Percentiles rank a stretch among this genome's conserved stretches.
These are phyloP conservation scores for Nymphalis urticae DNA, from an alignment of 2,888 invertebrate genomes.

Conservation along the genomic window DNA sequence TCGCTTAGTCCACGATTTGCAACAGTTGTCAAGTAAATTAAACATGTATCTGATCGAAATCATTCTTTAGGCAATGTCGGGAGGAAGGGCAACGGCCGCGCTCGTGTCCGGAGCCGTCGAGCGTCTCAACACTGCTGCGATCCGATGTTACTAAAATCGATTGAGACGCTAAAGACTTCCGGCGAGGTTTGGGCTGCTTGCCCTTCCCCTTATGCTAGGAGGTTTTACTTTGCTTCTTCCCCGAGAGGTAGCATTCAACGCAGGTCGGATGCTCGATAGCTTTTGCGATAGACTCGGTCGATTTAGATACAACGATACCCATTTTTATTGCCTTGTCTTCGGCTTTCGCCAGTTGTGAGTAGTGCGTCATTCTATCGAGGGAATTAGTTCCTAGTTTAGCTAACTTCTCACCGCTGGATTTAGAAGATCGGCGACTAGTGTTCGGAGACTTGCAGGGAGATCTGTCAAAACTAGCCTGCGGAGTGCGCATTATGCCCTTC, in stretches of 20 bases:
- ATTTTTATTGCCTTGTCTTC: constrained; percentile 78
- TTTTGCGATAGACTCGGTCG: constrained; percentile 78
- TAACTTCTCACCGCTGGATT: constrained; percentile 69
- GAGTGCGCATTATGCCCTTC: constrained; percentile 78
- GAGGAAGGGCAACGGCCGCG: constrained; percentile 64
- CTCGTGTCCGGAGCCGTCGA: constrained; percentile 61
- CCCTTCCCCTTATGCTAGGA: constrained; percentile 86
- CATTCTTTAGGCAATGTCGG: constrained; percentile 56
- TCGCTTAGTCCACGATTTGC: background rate
- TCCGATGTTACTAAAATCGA: constrained; percentile 69
- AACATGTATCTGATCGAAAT: constrained; percentile 83
- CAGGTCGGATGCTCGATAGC: constrained; percentile 86
- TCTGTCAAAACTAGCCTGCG: constrained; percentile 76
- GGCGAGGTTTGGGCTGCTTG: constrained; percentile 81
- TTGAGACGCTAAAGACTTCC: constrained; percentile 64
- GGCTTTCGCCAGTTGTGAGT: constrained; percentile 75
- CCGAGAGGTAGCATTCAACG: constrained; percentile 87
- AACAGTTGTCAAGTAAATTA: constrained; percentile 51
- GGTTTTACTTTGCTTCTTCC: constrained; percentile 80
- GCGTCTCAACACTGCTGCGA: constrained; percentile 73
- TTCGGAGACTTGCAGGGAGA: constrained; percentile 75
- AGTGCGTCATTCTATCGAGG: constrained; percentile 73
- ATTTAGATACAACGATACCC: constrained; percentile 81
- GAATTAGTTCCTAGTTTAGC: constrained; percentile 76
- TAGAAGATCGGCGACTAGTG: constrained; percentile 70